Conservation (phyloP, 2,113 vertebrate genomes). For the Chaetorhynchus papuensis region DNA sequence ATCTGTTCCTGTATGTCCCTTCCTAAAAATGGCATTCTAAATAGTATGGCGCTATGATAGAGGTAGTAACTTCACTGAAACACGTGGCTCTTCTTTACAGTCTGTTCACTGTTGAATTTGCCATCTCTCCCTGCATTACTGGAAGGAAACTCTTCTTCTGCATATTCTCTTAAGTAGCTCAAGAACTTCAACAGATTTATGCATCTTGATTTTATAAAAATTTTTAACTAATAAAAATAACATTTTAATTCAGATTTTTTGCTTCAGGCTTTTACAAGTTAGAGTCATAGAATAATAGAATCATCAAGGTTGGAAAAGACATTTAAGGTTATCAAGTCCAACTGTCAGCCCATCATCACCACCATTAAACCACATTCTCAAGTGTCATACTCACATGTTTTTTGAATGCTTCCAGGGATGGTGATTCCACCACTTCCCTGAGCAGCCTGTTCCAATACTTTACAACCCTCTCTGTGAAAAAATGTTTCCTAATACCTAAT, state of each 20-base stretch:
- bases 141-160: neutral
- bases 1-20: neutral
- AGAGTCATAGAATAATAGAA: neutral
- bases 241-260: neutral
- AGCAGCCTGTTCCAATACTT: neutral
- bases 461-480: neutral
- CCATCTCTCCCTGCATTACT: neutral
- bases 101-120: neutral
- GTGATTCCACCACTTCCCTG: neutral
- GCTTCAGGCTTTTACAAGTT: neutral
- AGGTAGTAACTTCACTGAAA: neutral
- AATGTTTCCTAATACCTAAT: neutral
- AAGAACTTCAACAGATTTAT: neutral
- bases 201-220: neutral
- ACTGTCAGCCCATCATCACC: neutral
- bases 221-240: neutral
- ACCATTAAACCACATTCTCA: neutral
- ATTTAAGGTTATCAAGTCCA: neutral
- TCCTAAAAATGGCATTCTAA: neutral
- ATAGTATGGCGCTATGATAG: neutral
- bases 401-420: neutral
- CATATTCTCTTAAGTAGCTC: neutral
- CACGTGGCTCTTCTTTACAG: rapidly evolving
- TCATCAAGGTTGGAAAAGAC: neutral
- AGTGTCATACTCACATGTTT: neutral